phyloP scores from a whole-genome alignment of 2,797 vertebrate genomes.

The Tenualosa ilisha region DNA sequence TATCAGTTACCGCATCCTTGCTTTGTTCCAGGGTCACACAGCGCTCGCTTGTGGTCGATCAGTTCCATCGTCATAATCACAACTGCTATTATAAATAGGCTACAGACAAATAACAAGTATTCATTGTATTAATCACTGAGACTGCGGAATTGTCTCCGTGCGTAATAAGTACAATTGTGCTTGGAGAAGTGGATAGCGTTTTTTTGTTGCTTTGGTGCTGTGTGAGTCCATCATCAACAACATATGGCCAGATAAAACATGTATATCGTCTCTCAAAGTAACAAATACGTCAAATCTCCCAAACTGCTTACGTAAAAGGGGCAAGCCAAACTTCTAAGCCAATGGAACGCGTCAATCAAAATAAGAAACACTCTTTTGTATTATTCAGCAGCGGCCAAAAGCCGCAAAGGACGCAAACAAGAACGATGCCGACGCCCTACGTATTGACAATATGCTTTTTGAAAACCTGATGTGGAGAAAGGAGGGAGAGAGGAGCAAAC shows the following conservation, averaged over 20 bases:
- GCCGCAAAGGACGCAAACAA: constrained; percentile 57
- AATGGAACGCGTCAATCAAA: constrained; percentile 39
- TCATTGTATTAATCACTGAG: neutral
- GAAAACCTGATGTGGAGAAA: constrained; percentile 42
- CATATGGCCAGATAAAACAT: constrained; percentile 7
- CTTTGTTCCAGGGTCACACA: constrained; percentile 27
- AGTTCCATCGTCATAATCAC: neutral
- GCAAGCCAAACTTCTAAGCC: constrained; percentile 23
- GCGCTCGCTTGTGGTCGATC: constrained; percentile 39
- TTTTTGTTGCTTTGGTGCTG: neutral
- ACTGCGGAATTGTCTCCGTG: neutral
- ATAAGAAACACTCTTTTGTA: constrained; percentile 49
- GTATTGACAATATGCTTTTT: constrained; percentile 44
- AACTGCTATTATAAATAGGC: neutral
- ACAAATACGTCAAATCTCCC: neutral
- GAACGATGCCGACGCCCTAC: constrained; percentile 69
- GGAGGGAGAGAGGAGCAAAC: constrained; percentile 18
- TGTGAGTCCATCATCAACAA: neutral
- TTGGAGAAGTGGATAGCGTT: neutral
- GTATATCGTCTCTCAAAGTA: neutral
- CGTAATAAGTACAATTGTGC: neutral
- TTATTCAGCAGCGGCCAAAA: constrained; percentile 45
- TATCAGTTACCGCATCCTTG: constrained; percentile 50
- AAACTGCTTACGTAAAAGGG: constrained; percentile 2
- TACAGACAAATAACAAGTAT: too few species aligned